A percentile compares a stretch with the other conserved stretches of the same genome.
Evolutionary conservation across 1,140 invertebrate species (phyloP).

Genomic region (Phymastichus coffea): DNA sequence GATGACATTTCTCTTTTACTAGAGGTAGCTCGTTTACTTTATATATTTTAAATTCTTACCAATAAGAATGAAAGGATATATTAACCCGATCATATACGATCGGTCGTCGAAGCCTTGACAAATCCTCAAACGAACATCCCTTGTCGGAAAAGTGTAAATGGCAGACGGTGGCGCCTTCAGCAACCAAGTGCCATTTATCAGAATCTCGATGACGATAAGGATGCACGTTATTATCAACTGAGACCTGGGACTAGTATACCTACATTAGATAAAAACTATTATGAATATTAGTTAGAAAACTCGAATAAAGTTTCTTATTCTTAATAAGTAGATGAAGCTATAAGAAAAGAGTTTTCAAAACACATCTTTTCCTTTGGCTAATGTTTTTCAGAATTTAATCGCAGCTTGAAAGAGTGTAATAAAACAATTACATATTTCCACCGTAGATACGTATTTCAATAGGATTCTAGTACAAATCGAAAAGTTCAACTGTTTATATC

Average conservation of each 20-base stretch:
- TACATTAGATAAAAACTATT: constrained; percentile 29
- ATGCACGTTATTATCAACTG: constrained; percentile 60
- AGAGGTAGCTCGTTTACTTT: too few relatives aligned
- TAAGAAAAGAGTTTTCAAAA: too few relatives aligned
- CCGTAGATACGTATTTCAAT: too few relatives aligned
- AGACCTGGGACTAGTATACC: constrained; percentile 58
- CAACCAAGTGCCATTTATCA: constrained; percentile 59
- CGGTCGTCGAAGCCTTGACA: constrained; percentile 58
- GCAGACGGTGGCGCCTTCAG: constrained; percentile 52
- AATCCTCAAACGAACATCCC: constrained; percentile 47
- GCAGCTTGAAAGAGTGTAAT: too few relatives aligned
- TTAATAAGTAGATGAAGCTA: too few relatives aligned
- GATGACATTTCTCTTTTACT: too few relatives aligned
- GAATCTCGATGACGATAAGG: constrained; percentile 57
- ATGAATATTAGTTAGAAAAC: too few relatives aligned
- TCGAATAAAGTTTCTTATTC: too few relatives aligned
- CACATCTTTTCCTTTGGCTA: too few relatives aligned
- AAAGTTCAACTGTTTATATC: neutral
- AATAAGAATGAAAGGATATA: constrained; percentile 61
- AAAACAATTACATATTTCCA: too few relatives aligned
- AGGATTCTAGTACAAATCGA: constrained; percentile 3
- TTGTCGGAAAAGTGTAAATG: constrained; percentile 50
- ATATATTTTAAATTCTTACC: constrained; percentile 31
- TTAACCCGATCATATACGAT: constrained; percentile 59
- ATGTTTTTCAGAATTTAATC: too few relatives aligned